phyloP scores from a whole-genome alignment of 1,140 invertebrate species.

The Reticulitermes speratus region DNA sequence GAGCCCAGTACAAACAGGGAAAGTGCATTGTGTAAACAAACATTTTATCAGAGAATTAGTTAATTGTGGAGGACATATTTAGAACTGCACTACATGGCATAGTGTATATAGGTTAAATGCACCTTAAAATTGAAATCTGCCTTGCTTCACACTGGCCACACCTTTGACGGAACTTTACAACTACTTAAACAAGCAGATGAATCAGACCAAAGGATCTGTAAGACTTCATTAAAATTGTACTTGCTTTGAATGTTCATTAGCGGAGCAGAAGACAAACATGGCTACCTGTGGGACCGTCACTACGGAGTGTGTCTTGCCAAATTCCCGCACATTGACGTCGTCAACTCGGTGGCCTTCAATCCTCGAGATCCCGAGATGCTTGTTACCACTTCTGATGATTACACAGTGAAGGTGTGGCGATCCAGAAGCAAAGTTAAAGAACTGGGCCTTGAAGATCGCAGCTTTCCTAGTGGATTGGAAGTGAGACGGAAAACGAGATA shows the following conservation, averaged over 20 bases:
- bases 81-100: too few species aligned
- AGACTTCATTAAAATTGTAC: too few species aligned
- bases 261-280: conserved; percentile 83
- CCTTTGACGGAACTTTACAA: too few species aligned
- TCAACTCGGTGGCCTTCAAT: conserved; percentile 87
- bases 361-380: conserved; percentile 79
- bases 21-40: too few species aligned
- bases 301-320: conserved; percentile 78
- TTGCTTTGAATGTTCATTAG: conserved; percentile 50
- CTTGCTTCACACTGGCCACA: too few species aligned
- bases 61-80: too few species aligned
- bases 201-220: too few species aligned
- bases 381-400: conserved; percentile 85
- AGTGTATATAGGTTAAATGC: too few species aligned
- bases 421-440: conserved; percentile 24
- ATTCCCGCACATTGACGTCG: conserved; percentile 77
- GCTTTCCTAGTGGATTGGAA: conserved; percentile 15
- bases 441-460: conserved; percentile 17
- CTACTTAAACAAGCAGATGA: too few species aligned
- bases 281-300: conserved; percentile 84
- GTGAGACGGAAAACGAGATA: conserved; percentile 1
- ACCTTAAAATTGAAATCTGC: too few species aligned
- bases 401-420: conserved; percentile 46
- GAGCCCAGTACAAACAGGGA: too few species aligned
- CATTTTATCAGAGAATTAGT: too few species aligned